Percentiles rank a stretch among this genome's conserved stretches.
phyloP scores from a whole-genome alignment of 2,113 vertebrate species.

The Elephantulus edwardii region DNA sequence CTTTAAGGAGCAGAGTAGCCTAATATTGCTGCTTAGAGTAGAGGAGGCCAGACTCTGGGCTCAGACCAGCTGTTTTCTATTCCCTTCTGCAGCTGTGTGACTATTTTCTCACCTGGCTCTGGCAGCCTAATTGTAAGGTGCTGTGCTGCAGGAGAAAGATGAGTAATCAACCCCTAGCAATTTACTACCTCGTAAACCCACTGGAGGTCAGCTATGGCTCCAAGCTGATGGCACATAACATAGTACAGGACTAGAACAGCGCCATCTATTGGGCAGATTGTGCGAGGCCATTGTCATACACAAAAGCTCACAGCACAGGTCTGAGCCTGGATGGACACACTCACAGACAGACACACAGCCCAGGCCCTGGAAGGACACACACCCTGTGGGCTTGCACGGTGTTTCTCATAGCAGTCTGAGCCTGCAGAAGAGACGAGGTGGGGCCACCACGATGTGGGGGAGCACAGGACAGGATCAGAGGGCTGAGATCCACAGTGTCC shows the following conservation, averaged over 20 bases:
- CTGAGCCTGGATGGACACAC: fast-evolving
- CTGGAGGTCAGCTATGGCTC: no score
- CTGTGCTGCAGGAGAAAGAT: no score
- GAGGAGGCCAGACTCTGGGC: neutral
- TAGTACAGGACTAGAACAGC: no score
- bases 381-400: no score
- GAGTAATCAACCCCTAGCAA: no score
- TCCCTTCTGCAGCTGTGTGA: neutral
- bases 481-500: neutral
- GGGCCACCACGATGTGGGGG: neutral
- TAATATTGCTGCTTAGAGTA: neutral
- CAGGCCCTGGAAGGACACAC: fast-evolving
- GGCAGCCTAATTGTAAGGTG: no score
- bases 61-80: neutral
- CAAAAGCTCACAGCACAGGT: neutral
- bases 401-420: neutral
- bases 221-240: no score
- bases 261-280: neutral
- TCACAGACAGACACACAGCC: no score
- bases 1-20: neutral
- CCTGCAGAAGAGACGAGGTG: neutral
- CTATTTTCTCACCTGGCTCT: neutral
- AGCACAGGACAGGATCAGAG: neutral
- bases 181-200: no score
- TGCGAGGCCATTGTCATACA: neutral